Evolutionary conservation across 2,888 invertebrate genomes (phyloP), one percentile per base, ranked within the genome.

Genomic region (Andrena flavipes): DNA sequence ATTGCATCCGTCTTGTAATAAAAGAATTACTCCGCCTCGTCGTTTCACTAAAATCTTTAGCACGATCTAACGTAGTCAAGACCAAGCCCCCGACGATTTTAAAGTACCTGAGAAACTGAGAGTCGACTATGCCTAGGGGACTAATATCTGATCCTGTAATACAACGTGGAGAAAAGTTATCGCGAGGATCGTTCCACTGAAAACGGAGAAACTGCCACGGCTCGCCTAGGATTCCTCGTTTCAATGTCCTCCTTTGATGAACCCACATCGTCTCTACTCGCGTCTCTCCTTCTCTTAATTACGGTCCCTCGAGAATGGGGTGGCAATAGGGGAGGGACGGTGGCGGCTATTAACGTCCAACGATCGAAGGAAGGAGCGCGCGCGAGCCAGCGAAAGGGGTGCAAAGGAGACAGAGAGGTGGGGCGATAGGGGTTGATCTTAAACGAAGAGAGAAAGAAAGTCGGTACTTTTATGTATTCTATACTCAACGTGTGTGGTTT

Each of bases 241-340:
- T 70, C 48, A 49, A 60, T 82, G 82, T 82, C 78, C 74, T 79
- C 63, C 75, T 73, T 79, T 77, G 83, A 78, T 63, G 76, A 73
- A 70, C 63, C 72, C 83, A 63, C 78, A 64, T 71, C 74, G 56
- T 42, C 70, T 82, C 70, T 54, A 63, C 60, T 48, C 64, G 74
- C 84, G 82, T 82, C 84, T 72, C 79, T 85, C 82, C 84, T 83
- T 76, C 84, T 86, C 83, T 90, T 90, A 90, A 90, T 89, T 89
- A 88, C 86, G 84, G 75, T 79, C 73, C 78, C 73, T 59, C 63
- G 76, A 70, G 80, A 67, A 74, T 68, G 78, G 74, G 63, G 74
- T 48, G 64, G 67, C 62, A 29, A 49, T 20, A 70, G 54, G 72
- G 62, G 73, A 60, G 69, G 67, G 69, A 73, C 77, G 80, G 84